Percentiles rank a stretch among this genome's conserved stretches.
Evolutionary conservation across 2,113 vertebrate species (phyloP).

Genomic region (Muntiacus muntjak): DNA sequence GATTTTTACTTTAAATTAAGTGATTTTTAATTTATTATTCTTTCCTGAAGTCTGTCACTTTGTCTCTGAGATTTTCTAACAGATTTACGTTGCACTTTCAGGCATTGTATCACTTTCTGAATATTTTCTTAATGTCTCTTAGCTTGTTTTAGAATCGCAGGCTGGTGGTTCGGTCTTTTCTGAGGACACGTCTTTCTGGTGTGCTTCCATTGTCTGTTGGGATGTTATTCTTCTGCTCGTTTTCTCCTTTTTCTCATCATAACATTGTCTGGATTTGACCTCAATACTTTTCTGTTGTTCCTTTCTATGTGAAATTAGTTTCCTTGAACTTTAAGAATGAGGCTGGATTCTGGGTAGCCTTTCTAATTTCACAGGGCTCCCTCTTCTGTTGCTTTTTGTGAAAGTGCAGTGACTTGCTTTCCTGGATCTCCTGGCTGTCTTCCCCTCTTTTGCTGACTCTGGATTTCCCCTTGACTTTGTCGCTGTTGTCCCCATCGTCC

Average conservation of each 20-base stretch:
- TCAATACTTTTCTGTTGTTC: background rate
- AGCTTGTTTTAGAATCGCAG: background rate
- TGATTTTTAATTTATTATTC: background rate
- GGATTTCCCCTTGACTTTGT: background rate
- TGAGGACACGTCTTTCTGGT: background rate
- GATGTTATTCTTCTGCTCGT: background rate
- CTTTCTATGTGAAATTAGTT: constrained; percentile 17
- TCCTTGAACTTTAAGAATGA: constrained; percentile 26
- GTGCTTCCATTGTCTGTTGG: background rate
- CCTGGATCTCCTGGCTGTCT: background rate
- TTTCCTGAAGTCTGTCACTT: background rate
- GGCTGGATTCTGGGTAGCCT: background rate
- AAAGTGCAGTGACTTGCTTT: background rate
- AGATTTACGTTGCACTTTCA: background rate
- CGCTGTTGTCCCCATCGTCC: background rate
- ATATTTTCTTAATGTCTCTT: background rate
- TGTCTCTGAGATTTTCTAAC: background rate
- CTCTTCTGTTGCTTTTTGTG: background rate
- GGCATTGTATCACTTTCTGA: background rate
- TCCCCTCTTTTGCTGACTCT: background rate
- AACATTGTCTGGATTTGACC: background rate
- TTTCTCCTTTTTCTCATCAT: background rate
- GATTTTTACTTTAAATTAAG: background rate
- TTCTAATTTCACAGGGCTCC: constrained; percentile 1
- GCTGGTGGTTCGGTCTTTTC: background rate